Conservation (phyloP, 1,140 invertebrate genomes). For the Lamellibrachia luymesi region DNA sequence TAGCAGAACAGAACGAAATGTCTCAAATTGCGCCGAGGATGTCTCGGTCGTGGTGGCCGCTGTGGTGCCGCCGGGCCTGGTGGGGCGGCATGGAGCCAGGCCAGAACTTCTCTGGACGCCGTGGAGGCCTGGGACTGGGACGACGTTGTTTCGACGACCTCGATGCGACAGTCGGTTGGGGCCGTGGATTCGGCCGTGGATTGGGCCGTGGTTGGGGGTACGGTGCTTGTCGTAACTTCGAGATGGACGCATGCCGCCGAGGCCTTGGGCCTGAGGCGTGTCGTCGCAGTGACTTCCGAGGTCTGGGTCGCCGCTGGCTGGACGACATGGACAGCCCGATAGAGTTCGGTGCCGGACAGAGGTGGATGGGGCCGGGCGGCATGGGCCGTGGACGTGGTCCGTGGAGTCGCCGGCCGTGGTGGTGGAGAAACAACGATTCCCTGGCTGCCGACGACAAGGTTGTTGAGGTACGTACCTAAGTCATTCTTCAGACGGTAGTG, state of each 20-base stretch:
- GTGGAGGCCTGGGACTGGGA: background rate
- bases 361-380: background rate
- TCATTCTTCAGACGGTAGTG: no score
- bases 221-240: background rate
- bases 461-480: background rate
- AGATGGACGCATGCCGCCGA: background rate
- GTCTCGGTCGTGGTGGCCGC: background rate
- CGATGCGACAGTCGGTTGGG: background rate
- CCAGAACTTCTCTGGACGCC: background rate
- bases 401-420: background rate
- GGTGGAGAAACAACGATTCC: background rate
- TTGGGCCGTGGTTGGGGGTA: background rate
- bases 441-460: background rate
- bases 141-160: background rate
- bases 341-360: background rate
- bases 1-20: background rate
- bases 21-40: background rate
- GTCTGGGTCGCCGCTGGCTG: background rate
- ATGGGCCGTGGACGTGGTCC: no score
- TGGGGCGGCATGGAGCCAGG: background rate
- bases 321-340: background rate
- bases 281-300: background rate
- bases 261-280: background rate
- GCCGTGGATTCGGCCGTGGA: background rate
- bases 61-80: background rate